Evolutionary conservation across 1,140 invertebrate species (phyloP).

Genomic region (Drosophila guanche): DNA sequence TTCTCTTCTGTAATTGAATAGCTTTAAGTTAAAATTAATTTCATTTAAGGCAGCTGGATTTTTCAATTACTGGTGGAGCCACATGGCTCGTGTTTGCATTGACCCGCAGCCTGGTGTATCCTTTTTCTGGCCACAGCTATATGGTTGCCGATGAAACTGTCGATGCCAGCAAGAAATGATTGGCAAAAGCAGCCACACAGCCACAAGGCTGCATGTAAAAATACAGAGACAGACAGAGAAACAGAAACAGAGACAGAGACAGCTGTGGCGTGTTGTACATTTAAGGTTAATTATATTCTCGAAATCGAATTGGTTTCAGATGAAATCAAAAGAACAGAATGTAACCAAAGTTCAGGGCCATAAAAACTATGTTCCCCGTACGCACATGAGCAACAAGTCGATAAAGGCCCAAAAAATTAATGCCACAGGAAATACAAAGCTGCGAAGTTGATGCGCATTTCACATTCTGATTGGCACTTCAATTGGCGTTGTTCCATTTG

Average conservation of each 20-base stretch:
- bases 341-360: slow-evolving; percentile 1
- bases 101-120: neutral
- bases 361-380: slow-evolving; percentile 3
- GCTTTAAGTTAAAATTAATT: neutral
- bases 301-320: slow-evolving; percentile 39
- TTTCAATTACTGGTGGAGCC: slow-evolving; percentile 6
- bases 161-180: slow-evolving; percentile 12
- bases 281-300: slow-evolving; percentile 64
- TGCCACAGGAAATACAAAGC: slow-evolving; percentile 10
- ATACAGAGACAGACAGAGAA: no score
- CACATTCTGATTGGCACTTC: slow-evolving; percentile 59
- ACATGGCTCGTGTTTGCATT: neutral
- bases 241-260: neutral
- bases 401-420: slow-evolving; percentile 37
- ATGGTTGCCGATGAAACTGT: slow-evolving; percentile 29
- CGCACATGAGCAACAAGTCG: slow-evolving; percentile 22
- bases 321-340: slow-evolving; percentile 5
- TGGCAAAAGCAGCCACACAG: neutral
- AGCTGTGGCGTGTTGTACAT: slow-evolving; percentile 39
- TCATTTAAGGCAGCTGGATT: slow-evolving; percentile 2
- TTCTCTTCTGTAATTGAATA: slow-evolving; percentile 5
- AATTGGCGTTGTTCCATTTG: slow-evolving; percentile 37
- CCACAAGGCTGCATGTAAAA: no score
- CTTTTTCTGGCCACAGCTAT: slow-evolving; percentile 19
- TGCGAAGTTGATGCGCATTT: slow-evolving; percentile 19